Conservation (phyloP, 2,888 invertebrate genomes). For the Brachyptera putata region DNA sequence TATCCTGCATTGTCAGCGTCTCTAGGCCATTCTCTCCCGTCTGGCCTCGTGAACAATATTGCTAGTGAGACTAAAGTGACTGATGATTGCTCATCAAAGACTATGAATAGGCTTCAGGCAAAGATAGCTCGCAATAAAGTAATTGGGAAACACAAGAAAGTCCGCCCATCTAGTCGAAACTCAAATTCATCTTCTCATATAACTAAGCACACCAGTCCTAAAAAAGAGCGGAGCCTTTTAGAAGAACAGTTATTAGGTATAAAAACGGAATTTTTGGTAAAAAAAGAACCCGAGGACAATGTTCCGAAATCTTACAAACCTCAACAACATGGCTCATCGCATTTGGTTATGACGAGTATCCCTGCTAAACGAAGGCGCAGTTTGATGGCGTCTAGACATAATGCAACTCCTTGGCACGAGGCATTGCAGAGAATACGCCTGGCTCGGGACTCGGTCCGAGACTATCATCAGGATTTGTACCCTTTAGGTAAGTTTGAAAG, state of each 20-base stretch:
- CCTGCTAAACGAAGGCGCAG: conserved; percentile 26
- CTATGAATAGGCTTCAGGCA: conserved; percentile 37
- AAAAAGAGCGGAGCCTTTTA: conserved; percentile 32
- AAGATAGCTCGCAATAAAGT: conserved; percentile 38
- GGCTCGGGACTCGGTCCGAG: conserved; percentile 37
- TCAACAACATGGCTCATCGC: conserved; percentile 11
- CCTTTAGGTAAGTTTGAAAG: conserved; percentile 40
- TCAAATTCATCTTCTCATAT: neutral
- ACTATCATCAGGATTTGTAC: conserved; percentile 40
- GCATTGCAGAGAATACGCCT: conserved; percentile 55
- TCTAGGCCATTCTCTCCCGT: conserved; percentile 7
- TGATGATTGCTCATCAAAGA: conserved; percentile 35
- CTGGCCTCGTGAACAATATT: neutral
- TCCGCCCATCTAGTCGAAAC: conserved; percentile 25
- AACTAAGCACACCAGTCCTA: neutral
- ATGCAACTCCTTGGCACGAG: conserved; percentile 45
- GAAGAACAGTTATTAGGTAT: conserved; percentile 34
- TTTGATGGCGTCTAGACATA: conserved; percentile 15
- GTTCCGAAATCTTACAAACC: conserved; percentile 20
- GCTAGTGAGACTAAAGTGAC: conserved; percentile 22
- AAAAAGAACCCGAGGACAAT: conserved; percentile 10
- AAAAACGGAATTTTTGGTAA: conserved; percentile 26
- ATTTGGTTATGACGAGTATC: conserved; percentile 20
- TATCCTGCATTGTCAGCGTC: conserved; percentile 15
- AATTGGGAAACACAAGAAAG: conserved; percentile 36